phyloP scores from a whole-genome alignment of 2,888 invertebrate genomes.

The Torymus texanus region DNA sequence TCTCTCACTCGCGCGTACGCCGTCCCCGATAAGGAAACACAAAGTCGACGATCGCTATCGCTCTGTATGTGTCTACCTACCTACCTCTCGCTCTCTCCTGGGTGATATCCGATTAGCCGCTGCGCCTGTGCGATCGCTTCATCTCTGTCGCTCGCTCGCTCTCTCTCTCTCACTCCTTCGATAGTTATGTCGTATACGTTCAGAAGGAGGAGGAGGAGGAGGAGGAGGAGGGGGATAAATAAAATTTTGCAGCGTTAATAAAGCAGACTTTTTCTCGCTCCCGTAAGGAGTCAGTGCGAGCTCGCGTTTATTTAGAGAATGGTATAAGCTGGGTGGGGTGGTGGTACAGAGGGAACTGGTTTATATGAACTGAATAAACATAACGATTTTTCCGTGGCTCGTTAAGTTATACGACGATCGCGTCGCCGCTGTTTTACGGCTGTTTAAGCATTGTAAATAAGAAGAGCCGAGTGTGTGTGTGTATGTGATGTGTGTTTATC shows the following conservation, averaged over 20 bases:
- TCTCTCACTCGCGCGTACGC: no score
- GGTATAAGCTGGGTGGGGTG: constrained; percentile 18
- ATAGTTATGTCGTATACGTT: not conserved
- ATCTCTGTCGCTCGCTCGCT: constrained; percentile 29
- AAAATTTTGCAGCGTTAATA: constrained; percentile 53
- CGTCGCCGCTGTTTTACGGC: not conserved
- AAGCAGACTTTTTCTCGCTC: constrained; percentile 32
- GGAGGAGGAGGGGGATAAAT: constrained; percentile 27
- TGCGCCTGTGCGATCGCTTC: constrained; percentile 24
- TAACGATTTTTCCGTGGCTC: constrained; percentile 18
- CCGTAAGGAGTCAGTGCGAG: no score
- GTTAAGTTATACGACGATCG: constrained; percentile 22
- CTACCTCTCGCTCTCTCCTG: constrained; percentile 1
- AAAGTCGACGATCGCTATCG: constrained; percentile 53
- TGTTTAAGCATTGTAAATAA: constrained; percentile 10
- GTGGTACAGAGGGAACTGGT: constrained; percentile 27
- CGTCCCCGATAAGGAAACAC: constrained; percentile 52
- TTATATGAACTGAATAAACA: constrained; percentile 37
- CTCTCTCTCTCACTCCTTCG: not conserved
- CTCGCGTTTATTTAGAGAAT: constrained; percentile 30
- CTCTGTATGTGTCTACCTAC: not conserved
- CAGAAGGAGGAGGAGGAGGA: not conserved
- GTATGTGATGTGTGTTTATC: not conserved
- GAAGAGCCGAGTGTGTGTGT: not conserved
- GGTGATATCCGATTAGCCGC: constrained; percentile 46